Base-by-base conservation (phyloP, 2,113 vertebrate genomes). In the Procavia capensis region DNA sequence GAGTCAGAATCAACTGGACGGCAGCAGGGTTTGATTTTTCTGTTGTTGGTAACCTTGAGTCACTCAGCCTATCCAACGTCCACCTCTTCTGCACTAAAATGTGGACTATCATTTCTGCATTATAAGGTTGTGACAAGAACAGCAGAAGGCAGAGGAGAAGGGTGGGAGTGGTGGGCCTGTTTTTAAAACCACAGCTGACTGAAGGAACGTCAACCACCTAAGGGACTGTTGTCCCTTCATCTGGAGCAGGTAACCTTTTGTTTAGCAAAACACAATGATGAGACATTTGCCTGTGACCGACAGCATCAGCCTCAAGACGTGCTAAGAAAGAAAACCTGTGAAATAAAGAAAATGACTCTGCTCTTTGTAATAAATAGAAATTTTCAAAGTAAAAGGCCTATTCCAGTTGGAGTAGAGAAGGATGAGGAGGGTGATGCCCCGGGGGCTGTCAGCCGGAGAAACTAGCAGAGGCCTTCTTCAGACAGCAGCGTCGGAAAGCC, bases 201-300 rank as follows among this genome's bases (percentile, higher is more conserved):
- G 7, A 13, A 57, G 36, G 34, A 63, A 17, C 5, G 45, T 81
- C 20, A 43, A 3, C 14, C 6, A 8, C 41, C 11, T 47, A 22
- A 63, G 41, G 59, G 29, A 81, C 24, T 50, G 20, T 17, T 57
- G 4, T 86, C 34, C 31, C 89, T 88, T 89, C 34, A 92, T 47
- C 54, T 57, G 36, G 54, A 57, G 41, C 57, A 94, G 63, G 59
- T 43, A 76, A 91, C 39, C 41, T 93, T 83, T 78, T 81, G 83
- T 64, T 91, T 82, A 88, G 50, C 61, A 75, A 96, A 95, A 36
- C 20, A 68, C 75, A 92, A 83, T 70, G 17, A 85, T n/a, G 13
- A 54, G 41, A 50, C n/a, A n/a, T 79, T 91, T 59, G 45, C 8
- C 34, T 34, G 3, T 41, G 14, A 85, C 31, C 72, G 22, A 85